Evolutionary conservation across 2,888 invertebrate species (phyloP).

Genomic region (Galerucella nymphaeae): DNA sequence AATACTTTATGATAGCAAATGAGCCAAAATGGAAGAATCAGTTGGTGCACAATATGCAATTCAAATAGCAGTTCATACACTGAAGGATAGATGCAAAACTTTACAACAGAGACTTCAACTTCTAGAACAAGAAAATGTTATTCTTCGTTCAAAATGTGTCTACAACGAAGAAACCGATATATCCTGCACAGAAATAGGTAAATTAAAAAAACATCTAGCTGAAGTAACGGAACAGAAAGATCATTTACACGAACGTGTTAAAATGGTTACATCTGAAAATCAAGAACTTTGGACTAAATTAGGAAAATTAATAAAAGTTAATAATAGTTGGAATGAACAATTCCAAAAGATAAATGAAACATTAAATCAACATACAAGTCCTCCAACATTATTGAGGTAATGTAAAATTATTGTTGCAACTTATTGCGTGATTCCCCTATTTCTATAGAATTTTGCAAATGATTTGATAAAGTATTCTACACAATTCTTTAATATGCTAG

Average conservation of each 20-base stretch:
- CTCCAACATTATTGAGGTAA: constrained; percentile 51
- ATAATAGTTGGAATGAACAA: constrained; percentile 67
- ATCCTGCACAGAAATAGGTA: constrained; percentile 53
- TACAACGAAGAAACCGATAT: constrained; percentile 47
- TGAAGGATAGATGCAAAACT: constrained; percentile 83
- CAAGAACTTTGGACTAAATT: constrained; percentile 82
- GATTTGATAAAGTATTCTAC: no score
- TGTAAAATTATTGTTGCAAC: no score
- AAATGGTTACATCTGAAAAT: constrained; percentile 86
- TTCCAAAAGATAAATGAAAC: constrained; percentile 68
- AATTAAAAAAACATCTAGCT: constrained; percentile 64
- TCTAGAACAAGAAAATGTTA: constrained; percentile 82
- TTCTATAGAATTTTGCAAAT: background rate
- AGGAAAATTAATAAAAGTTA: constrained; percentile 72
- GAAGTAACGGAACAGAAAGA: constrained; percentile 80
- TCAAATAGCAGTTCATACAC: constrained; percentile 81
- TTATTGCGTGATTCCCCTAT: background rate
- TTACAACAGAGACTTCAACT: constrained; percentile 76
- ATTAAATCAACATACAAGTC: constrained; percentile 64
- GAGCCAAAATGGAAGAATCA: constrained; percentile 56
- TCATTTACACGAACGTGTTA: constrained; percentile 80
- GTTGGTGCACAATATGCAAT: constrained; percentile 70
- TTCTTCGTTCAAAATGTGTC: constrained; percentile 66
- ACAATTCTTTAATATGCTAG: no score
- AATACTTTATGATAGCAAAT: background rate